Base-by-base conservation (phyloP, 2,888 invertebrate genomes). In the Rapana venosa region DNA sequence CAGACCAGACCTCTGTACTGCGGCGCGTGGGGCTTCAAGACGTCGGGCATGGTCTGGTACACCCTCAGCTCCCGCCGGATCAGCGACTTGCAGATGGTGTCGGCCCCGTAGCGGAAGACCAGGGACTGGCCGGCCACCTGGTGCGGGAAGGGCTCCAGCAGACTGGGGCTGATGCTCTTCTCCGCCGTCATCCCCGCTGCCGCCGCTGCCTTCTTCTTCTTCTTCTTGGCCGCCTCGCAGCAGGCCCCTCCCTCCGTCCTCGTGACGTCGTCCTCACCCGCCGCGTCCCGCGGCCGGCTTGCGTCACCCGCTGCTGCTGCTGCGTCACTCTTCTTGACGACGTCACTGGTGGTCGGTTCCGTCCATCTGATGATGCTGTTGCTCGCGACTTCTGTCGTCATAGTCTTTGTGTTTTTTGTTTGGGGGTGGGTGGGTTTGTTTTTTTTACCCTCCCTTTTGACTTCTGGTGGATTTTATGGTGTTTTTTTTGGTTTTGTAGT, bases 101-200 rank as follows among this genome's bases (percentile, higher is more conserved):
- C 97, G 95, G 98, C 98, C 96, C 98, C 98, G 95, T 98, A 97
- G 95, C 98, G 97, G 96, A 99, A 97, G 95, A 99, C 97, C 96
- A 98, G 97, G 22, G 98, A 98, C 96, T 98, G 98, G 93, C 99
- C 98, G 96, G 98, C 98, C 96, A 98, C 98, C 98, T 98, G 97
- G 90, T 97, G 97, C 90, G 96, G 96, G 93, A 97, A 97, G 47
- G 97, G 97, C 93, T 97, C 96, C 96, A 96, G 95, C 4, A 70
- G 66, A 6, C 11, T n/a, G 26, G 20, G 47, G 47, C 47, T 32
- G n/a, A 30, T 22, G 13, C 70, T 58, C 0, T 2, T 8, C 47
- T 47, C 47, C 47, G 47, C 47, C 47, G 4, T 47, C 2, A 47
- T 5, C 30, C 17, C 30, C 35, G 61, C 81, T 13, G 83, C 81